Percentiles rank a stretch among this genome's conserved stretches.
phyloP scores from a whole-genome alignment of 92 coral and sea anemone genomes.

The Zoanthus sansibaricus region DNA sequence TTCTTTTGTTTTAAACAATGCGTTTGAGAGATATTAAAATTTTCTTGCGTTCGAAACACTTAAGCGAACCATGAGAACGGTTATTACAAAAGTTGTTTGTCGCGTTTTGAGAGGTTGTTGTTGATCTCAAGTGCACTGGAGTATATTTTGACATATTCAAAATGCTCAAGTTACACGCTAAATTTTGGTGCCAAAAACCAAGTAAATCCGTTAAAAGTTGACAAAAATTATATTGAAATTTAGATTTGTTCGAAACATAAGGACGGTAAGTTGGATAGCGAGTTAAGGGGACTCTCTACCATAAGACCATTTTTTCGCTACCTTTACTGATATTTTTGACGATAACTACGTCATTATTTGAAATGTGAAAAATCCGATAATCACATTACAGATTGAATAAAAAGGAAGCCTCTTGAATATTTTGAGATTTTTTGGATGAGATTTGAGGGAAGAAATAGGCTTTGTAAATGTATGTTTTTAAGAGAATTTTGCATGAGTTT shows the following conservation, averaged over 20 bases:
- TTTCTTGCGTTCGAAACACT: conserved; percentile 40
- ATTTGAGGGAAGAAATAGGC: no score
- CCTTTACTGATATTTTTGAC: no score
- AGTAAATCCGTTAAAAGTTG: conserved; percentile 22
- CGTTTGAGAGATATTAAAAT: conserved; percentile 33
- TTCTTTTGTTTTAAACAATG: conserved; percentile 23
- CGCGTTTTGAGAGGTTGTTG: conserved; percentile 14
- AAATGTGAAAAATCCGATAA: no score
- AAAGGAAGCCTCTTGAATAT: no score
- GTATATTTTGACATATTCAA: conserved; percentile 37
- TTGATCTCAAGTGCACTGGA: conserved; percentile 40
- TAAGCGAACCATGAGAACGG: conserved; percentile 8
- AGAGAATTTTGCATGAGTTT: no score
- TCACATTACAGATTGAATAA: no score
- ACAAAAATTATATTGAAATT: conserved; percentile 42
- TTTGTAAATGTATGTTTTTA: no score
- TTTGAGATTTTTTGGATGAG: no score
- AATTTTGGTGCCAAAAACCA: conserved; percentile 45
- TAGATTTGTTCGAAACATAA: background rate
- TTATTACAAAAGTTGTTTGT: background rate
- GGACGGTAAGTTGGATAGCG: conserved; percentile 22
- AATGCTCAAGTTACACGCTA: conserved; percentile 51
- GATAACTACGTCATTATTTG: no score
- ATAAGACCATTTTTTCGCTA: no score
- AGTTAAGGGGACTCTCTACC: background rate